phyloP scores from a whole-genome alignment of 2,797 vertebrate genomes.

The Cryptoblepharus egeriae region DNA sequence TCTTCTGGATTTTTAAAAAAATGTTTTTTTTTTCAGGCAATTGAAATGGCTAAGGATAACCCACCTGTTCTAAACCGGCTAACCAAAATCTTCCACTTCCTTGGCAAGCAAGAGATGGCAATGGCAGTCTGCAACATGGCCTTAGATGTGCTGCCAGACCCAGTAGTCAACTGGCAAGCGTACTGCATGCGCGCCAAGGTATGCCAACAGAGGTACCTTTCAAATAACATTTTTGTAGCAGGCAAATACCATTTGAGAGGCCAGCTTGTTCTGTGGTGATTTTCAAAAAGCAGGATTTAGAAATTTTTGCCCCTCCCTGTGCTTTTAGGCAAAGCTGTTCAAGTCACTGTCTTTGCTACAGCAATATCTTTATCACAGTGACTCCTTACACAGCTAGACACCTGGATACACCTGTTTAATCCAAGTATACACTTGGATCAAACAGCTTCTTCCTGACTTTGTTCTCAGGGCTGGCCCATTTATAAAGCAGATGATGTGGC shows the following conservation, averaged over 20 bases:
- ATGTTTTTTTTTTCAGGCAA: constrained; percentile 75
- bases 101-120: constrained; percentile 85
- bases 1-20: background rate
- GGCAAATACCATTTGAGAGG: background rate
- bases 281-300: background rate
- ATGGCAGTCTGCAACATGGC: constrained; percentile 86
- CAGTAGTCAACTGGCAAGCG: constrained; percentile 85
- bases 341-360: background rate
- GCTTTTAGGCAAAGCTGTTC: background rate
- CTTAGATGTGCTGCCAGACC: constrained; percentile 80
- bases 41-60: constrained; percentile 79
- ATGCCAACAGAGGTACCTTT: background rate
- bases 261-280: background rate
- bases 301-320: background rate
- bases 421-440: background rate
- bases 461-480: background rate
- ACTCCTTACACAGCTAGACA: too few species aligned
- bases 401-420: too few species aligned
- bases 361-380: too few species aligned
- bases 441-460: background rate
- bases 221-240: rapidly evolving
- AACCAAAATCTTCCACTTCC: constrained; percentile 81
- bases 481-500: too few species aligned
- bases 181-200: constrained; percentile 87
- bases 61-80: constrained; percentile 79